Conservation (phyloP, 2,888 invertebrate species). For the Cylloceria caligata region DNA sequence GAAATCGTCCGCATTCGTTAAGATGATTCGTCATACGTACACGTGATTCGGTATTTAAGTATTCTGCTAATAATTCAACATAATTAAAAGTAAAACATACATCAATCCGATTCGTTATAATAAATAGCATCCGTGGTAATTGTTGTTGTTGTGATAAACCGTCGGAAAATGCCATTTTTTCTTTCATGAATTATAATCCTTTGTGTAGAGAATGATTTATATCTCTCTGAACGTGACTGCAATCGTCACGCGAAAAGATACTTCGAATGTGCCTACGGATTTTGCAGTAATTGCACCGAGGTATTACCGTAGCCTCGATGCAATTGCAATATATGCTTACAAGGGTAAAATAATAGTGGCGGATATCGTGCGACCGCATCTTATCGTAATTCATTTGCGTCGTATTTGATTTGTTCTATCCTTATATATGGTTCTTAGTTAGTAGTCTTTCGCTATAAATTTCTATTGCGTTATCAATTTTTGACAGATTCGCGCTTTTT, state of each 20-base stretch:
- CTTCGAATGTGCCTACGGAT: background rate
- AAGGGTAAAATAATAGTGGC: constrained; percentile 18
- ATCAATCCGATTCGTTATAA: background rate
- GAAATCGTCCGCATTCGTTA: background rate
- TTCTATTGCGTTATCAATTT: background rate
- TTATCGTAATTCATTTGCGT: constrained; percentile 44
- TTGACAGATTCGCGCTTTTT: background rate
- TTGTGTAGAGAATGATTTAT: constrained; percentile 40
- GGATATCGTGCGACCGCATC: constrained; percentile 31
- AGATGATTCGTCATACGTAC: background rate
- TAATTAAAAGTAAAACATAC: background rate
- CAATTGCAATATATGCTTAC: constrained; percentile 2
- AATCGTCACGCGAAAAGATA: constrained; percentile 21
- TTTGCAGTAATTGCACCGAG: constrained; percentile 20
- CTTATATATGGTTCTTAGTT: background rate
- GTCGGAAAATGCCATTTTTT: constrained; percentile 5
- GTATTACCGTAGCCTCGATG: constrained; percentile 18
- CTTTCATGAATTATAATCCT: background rate
- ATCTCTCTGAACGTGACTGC: background rate
- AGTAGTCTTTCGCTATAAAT: background rate
- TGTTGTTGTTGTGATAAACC: constrained; percentile 18
- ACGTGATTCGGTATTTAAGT: background rate
- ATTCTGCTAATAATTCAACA: background rate
- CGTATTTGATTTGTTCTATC: background rate
- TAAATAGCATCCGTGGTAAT: background rate